Percentiles rank a stretch among this genome's conserved stretches.
These are phyloP conservation scores for Helogale parvula DNA, from an alignment of 2,113 vertebrate genomes.

Conservation along the genomic window DNA sequence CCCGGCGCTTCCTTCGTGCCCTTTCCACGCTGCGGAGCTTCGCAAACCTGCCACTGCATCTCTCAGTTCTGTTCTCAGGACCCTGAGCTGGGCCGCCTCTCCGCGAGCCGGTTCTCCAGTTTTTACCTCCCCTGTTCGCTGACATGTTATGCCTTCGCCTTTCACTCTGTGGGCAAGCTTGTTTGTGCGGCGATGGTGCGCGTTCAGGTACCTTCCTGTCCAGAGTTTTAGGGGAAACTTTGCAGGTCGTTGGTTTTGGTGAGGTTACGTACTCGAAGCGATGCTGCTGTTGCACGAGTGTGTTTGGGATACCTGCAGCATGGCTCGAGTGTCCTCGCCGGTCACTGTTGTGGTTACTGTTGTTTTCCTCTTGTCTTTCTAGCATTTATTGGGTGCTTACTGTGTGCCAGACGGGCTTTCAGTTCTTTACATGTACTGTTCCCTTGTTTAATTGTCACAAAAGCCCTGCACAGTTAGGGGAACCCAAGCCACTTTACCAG, in stretches of 20 bases:
- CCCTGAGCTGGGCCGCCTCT: neutral
- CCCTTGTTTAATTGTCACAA: neutral
- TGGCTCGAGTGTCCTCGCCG: rapidly evolving
- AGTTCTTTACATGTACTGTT: neutral
- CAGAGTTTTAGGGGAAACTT: neutral
- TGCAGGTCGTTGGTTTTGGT: rapidly evolving
- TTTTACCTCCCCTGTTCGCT: neutral
- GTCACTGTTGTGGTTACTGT: rapidly evolving
- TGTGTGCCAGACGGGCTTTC: neutral
- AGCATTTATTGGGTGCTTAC: neutral
- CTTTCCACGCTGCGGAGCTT: neutral
- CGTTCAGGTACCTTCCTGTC: neutral
- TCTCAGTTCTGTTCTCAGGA: neutral
- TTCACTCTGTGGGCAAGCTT: neutral
- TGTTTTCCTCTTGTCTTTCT: neutral
- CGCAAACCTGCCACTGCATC: neutral
- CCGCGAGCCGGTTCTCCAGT: neutral
- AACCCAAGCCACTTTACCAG: neutral
- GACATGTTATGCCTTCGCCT: neutral
- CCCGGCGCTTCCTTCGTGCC: rapidly evolving
- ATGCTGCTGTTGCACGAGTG: rapidly evolving
- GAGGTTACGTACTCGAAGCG: rapidly evolving
- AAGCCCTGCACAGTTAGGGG: neutral
- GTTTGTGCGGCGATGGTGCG: neutral
- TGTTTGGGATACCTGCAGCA: neutral